Base-by-base conservation (phyloP, 2,797 vertebrate species). In the Coranthus polyacanthus region DNA sequence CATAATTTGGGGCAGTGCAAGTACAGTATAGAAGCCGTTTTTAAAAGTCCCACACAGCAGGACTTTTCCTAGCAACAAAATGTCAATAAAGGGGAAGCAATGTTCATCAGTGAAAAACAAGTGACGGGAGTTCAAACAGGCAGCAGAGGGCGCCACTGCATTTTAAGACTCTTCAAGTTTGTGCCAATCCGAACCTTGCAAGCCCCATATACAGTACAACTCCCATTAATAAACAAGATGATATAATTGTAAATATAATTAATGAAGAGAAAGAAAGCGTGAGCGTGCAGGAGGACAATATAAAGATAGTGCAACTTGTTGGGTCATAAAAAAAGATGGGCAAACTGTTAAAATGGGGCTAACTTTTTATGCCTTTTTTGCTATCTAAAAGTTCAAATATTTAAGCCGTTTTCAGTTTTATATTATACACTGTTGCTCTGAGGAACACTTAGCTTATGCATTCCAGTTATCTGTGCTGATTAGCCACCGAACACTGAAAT, bases 1-100 rank as follows among this genome's bases (percentile, higher is more conserved):
- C 85, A 82, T 86, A 64, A 88, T 84, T 82, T 68, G 74, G 88
- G 80, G 63, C 67, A 90, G 86, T 89, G 88, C 86, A 88, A 88
- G 59, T 84, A 71, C 3, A 56, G 54, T 46, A 56, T 46, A 69
- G 69, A 76, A 71, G 74, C 71, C 3, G 67, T 77, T 38, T 21
- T n/a, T 69, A 55, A 61, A 74, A 79, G 77, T 85, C 78, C 75
- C 50, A 49, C 59, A 37, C 10, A 57, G 56, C 21, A 55, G 80
- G 78, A 85, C 52, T 49, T 56, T 64, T 80, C 43, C 57, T 53
- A 65, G 63, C 50, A 26, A 66, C 58, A 68, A 67, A 72, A 61
- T 50, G 15, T 73, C 60, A 64, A 62, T 56, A 68, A 13, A 12
- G 50, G 41, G 24, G 51, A 67, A 69, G 66, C 22, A 37, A 34